A percentile compares a stretch with the other conserved stretches of the same genome.
Conservation (phyloP, 2,113 vertebrate genomes). For the Zeus faber region DNA sequence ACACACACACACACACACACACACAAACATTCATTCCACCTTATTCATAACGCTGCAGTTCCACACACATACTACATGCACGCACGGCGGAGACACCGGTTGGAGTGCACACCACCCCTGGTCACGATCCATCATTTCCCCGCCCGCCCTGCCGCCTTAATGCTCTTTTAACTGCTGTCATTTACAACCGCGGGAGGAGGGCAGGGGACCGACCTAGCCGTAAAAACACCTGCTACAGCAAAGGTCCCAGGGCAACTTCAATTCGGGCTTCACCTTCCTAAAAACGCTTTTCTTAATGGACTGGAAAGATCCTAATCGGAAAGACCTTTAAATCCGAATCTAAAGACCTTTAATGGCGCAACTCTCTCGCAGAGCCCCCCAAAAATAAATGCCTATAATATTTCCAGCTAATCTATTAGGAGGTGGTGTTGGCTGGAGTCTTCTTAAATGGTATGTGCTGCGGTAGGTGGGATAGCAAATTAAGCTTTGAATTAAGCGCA, state of each 20-base stretch:
- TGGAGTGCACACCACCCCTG: conserved; percentile 7
- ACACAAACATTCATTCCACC: no score
- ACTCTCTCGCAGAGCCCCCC: no score
- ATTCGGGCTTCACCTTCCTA: neutral
- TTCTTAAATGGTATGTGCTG: no score
- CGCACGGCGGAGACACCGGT: conserved; percentile 8
- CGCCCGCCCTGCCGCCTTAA: conserved; percentile 46
- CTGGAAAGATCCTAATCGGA: neutral
- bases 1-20: conserved; percentile 35
- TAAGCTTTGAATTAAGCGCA: no score
- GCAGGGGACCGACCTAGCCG: conserved; percentile 11
- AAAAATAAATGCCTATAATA: no score
- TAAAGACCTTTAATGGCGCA: no score
- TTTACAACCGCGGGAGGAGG: conserved; percentile 48
- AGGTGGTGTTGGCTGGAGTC: no score
- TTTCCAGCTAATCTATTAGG: no score
- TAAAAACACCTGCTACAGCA: conserved; percentile 40
- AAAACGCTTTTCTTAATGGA: conserved; percentile 11
- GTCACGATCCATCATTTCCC: conserved; percentile 58
- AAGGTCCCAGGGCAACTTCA: conserved; percentile 38
- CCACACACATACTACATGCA: conserved; percentile 10
- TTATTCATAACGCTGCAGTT: no score
- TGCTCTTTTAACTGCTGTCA: conserved; percentile 63
- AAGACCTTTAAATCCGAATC: no score
- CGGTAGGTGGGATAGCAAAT: no score